A percentile compares a stretch with the other conserved stretches of the same genome.
These are phyloP conservation scores for Lordiphosa fenestrarum DNA, from an alignment of 2,888 invertebrate genomes.

Conservation along the genomic window DNA sequence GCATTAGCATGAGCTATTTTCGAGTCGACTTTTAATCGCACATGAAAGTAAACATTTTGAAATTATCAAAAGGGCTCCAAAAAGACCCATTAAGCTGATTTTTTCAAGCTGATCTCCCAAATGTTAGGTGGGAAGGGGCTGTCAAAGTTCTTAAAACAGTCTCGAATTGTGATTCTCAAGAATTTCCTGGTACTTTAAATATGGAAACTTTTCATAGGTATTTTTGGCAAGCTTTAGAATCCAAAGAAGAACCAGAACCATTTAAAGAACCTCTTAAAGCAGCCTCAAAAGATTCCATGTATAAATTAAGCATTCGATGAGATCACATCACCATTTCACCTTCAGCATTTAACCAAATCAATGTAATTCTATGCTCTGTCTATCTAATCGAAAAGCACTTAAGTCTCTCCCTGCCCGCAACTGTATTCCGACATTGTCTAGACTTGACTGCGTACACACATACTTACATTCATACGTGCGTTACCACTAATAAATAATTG, in stretches of 20 bases:
- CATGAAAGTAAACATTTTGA: too few relatives aligned
- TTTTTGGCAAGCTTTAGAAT: too few relatives aligned
- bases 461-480: constrained; percentile 49
- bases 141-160: too few relatives aligned
- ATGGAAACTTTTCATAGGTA: too few relatives aligned
- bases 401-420: background rate
- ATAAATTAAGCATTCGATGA: background rate
- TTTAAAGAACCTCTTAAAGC: constrained; percentile 1
- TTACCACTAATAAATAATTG: constrained; percentile 73
- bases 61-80: too few relatives aligned
- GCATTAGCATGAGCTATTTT: too few relatives aligned
- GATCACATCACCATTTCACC: background rate
- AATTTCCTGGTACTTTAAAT: too few relatives aligned
- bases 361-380: constrained; percentile 12
- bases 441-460: constrained; percentile 27
- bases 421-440: constrained; percentile 18
- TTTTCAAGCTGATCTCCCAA: too few relatives aligned
- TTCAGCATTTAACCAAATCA: background rate
- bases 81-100: too few relatives aligned
- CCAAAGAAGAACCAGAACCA: background rate
- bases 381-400: constrained; percentile 10
- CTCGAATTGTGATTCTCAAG: too few relatives aligned
- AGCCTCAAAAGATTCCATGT: background rate
- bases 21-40: too few relatives aligned
- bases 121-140: too few relatives aligned